Base-by-base conservation (phyloP, 2,888 invertebrate species). In the Amorpha juglandis region DNA sequence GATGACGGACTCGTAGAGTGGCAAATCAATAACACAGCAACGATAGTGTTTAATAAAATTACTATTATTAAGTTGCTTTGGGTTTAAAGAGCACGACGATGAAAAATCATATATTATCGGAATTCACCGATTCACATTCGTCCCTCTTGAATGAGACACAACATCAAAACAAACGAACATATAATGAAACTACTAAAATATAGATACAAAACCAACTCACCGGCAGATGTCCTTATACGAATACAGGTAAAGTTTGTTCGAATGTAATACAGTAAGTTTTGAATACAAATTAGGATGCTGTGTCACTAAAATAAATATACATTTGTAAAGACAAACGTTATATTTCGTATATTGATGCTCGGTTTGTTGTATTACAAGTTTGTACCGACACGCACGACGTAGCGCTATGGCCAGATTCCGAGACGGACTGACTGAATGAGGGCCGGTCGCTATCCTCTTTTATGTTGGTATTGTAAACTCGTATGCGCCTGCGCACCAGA, bases 381-480 rank as follows among this genome's bases (percentile, higher is more conserved):
- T 55, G 47, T 27, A 52, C 65, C 67, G 64, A 47, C 67, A 72
- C 81, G 79, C 73, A 73, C 58, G 19, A 78, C 84, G 87, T 84
- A 75, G 73, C 74, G 77, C 73, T 77, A 75, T 70, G 71, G 72
- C 83, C 85, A 80, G 80, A 77, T 77, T 80, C 86, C 67, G 78
- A 79, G 79, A 75, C 83, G 73, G 78, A 91, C 92, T 90, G 83
- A 91, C 87, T 90, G 87, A 86, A 82, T 82, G 88, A 84, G 85
- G 82, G 82, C 85, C 87, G 83, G 81, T 79, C 82, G 88, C 86
- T 85, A 91, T 89, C 88, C 90, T 87, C 90, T 90, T 89, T 91
- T 91, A 92, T 90, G 90, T 88, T 82, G 80, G 81, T 85, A 80
- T 82, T 83, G 85, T 84, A 87, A 89, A 90, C 90, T 88, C 88